A percentile compares a stretch with the other conserved stretches of the same genome.
Evolutionary conservation across 2,113 vertebrate genomes (phyloP).

Genomic region (Lanius collurio): DNA sequence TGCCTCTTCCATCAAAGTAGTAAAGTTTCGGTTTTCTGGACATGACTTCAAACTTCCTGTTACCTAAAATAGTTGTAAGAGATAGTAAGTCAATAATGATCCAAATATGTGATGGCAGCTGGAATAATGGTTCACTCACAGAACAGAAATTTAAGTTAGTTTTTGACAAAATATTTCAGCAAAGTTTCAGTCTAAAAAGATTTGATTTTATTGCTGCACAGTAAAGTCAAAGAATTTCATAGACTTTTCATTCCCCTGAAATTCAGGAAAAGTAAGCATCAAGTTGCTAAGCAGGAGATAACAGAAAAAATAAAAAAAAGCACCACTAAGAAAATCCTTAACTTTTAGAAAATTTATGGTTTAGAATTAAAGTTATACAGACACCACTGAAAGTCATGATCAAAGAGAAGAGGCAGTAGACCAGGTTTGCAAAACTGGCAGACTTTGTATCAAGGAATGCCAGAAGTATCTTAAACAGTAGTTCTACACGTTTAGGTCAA

Average conservation of each 20-base stretch:
- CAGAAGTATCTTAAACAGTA: neutral
- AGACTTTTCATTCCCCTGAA: neutral
- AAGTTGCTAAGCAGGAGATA: neutral
- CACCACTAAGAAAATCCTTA: neutral
- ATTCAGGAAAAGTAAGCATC: neutral
- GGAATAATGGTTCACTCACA: neutral
- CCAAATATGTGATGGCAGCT: neutral
- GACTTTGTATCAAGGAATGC: neutral
- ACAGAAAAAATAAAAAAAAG: neutral
- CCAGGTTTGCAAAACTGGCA: neutral
- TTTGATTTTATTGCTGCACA: neutral
- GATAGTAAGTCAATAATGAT: neutral
- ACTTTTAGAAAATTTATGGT: neutral
- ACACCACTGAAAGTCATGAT: neutral
- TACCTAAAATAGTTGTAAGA: slow-evolving; percentile 18
- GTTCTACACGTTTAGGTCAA: neutral
- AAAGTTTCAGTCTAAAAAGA: neutral
- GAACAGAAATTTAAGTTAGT: neutral
- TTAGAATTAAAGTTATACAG: neutral
- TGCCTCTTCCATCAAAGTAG: slow-evolving; percentile 89
- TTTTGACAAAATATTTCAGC: neutral
- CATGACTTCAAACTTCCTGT: slow-evolving; percentile 67
- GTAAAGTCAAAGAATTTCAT: neutral
- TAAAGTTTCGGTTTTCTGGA: slow-evolving; percentile 76
- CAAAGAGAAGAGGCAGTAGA: neutral